Base-by-base conservation (phyloP, 2,888 invertebrate species). In the Diplolepis rosae region DNA sequence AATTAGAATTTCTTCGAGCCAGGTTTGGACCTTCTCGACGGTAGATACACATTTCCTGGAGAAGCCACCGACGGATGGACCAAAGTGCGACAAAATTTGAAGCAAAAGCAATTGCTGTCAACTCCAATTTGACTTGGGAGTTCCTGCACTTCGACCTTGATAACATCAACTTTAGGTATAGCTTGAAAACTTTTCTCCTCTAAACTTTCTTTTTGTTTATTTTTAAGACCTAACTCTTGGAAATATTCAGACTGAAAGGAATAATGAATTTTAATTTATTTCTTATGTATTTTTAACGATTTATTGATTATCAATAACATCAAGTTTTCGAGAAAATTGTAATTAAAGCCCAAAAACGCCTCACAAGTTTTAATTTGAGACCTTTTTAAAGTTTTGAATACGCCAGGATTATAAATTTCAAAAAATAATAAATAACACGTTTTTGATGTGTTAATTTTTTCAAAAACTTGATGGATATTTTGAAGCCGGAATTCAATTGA, bases 41-140 rank as follows among this genome's bases (percentile, higher is more conserved):
- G 67, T 13, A 68, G 74, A 52, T 74, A 24, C 13, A 15, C n/a
- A 5, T 74, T 75, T 27, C 48, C 13, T 22, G 70, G 45, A 32
- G 69, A 39, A 1, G 48, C 24, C 7, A 74, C 48, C 0, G 74
- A 70, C 4, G 68, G 65, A 3, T 75, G 72, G 4, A 73, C 39
- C 4, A 84, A 77, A 50, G 77, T 69, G 32, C 74, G 72, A 45
- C 82, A 85, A 15, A 85, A 68, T 65, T 74, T 81, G 1, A 80
- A 72, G 65, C 86, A 85, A 27, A 82, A 68, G 27, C 86, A 86
- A 24, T 79, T 74, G n/a, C 32, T 51, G 15, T 51, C 50, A 15
- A 50, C 24, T 30, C n/a, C 27, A 68, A 7, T 68, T 35, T 24
- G 6, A n/a, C 56, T 50, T 35, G 4, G 56, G n/a, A 7, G n/a